Evolutionary conservation across 2,113 vertebrate genomes (phyloP).

Genomic region (Lethenteron reissneri): DNA sequence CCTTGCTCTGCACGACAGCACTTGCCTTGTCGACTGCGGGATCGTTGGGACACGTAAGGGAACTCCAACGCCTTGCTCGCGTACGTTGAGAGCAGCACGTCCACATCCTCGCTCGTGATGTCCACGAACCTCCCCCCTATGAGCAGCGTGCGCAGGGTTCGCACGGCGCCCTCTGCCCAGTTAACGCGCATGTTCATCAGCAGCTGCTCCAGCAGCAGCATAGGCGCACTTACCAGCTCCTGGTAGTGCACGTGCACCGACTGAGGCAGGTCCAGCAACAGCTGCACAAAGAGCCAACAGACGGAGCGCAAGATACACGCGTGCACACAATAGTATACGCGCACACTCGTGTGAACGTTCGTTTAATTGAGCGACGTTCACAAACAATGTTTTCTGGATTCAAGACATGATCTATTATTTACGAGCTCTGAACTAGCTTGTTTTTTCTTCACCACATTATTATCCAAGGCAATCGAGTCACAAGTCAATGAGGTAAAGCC

Average conservation of each 20-base stretch:
- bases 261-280: constrained; percentile 60
- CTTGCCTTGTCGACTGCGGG: too few relatives aligned
- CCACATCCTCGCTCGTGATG: constrained; percentile 39
- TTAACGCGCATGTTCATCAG: constrained; percentile 97
- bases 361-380: too few relatives aligned
- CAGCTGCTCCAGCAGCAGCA: constrained; percentile 83
- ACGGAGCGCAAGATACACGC: background rate
- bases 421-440: too few relatives aligned
- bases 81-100: constrained; percentile 51
- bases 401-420: too few relatives aligned
- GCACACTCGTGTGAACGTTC: too few relatives aligned
- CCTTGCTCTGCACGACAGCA: too few relatives aligned
- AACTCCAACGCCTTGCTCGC: constrained; percentile 65
- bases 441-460: too few relatives aligned
- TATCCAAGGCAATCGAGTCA: too few relatives aligned
- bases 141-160: constrained; percentile 40
- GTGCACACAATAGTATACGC: background rate
- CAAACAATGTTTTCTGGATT: too few relatives aligned
- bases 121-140: constrained; percentile 32
- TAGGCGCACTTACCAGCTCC: constrained; percentile 48
- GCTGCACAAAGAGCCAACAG: constrained; percentile 20
- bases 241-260: constrained; percentile 44
- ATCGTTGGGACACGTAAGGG: constrained; percentile 31
- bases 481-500: too few relatives aligned
- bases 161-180: constrained; percentile 46